A percentile compares a stretch with the other conserved stretches of the same genome.
Evolutionary conservation across 1,140 invertebrate species (phyloP).

Genomic region (Rhyacophila brunnea): DNA sequence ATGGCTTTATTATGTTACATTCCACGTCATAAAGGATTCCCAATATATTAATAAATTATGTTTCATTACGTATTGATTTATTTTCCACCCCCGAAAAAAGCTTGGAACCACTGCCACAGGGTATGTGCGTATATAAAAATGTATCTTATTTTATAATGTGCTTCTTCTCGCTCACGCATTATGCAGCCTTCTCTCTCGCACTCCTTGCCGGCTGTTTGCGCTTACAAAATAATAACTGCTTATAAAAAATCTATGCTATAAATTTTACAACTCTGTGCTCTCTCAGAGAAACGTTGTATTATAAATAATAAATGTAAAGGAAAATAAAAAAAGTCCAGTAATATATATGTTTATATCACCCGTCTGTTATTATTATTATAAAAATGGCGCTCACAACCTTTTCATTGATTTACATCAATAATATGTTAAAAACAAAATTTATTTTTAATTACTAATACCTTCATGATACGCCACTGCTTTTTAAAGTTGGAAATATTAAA

Average conservation of each 20-base stretch:
- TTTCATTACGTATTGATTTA: no score
- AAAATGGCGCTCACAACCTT: slow-evolving; percentile 2
- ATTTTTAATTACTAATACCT: neutral
- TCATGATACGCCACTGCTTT: no score
- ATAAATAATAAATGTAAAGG: slow-evolving; percentile 34
- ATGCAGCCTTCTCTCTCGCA: slow-evolving; percentile 9
- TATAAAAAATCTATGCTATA: slow-evolving; percentile 35
- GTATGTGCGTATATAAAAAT: slow-evolving; percentile 16
- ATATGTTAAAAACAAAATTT: neutral
- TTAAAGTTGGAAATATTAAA: no score
- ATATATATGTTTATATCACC: slow-evolving; percentile 34
- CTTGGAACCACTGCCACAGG: slow-evolving; percentile 3
- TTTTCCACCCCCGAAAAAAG: neutral
- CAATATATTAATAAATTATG: no score
- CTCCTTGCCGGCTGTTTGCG: slow-evolving; percentile 19
- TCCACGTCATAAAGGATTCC: no score
- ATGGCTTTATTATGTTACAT: no score
- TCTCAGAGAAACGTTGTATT: slow-evolving; percentile 30
- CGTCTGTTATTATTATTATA: slow-evolving; percentile 28
- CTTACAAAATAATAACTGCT: slow-evolving; percentile 34
- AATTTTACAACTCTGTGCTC: slow-evolving; percentile 31
- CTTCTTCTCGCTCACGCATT: slow-evolving; percentile 7
- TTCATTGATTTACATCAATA: neutral
- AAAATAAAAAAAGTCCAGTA: slow-evolving; percentile 23
- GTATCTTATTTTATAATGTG: slow-evolving; percentile 31